Conservation (phyloP, 2,888 invertebrate genomes). For the Mesorhabditis belari region DNA sequence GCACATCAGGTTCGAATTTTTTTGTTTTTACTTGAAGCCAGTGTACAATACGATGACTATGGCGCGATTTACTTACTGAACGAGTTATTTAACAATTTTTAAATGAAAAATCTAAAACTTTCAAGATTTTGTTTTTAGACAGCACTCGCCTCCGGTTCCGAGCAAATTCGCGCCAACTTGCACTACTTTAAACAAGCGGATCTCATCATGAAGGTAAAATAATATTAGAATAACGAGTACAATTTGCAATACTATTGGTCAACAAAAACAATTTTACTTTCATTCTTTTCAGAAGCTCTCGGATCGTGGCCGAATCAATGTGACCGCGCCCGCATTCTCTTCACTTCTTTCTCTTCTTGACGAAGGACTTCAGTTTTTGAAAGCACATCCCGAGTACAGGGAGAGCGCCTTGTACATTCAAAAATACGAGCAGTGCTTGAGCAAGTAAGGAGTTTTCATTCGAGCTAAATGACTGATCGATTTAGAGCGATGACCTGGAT, state of each 20-base stretch:
- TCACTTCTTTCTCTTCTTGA: conserved; percentile 48
- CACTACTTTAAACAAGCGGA: conserved; percentile 51
- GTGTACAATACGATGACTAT: no score
- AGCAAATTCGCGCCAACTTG: conserved; percentile 48
- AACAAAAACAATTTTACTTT: not conserved
- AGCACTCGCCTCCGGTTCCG: conserved; percentile 44
- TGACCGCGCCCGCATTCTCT: conserved; percentile 48
- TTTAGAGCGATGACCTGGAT: conserved; percentile 48
- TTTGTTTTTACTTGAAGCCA: no score
- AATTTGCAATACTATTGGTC: conserved; percentile 5
- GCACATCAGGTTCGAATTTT: conserved; percentile 43
- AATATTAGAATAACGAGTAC: not conserved
- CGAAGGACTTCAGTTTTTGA: conserved; percentile 43
- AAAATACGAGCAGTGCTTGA: conserved; percentile 50
- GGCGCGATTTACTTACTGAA: no score
- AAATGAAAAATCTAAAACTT: no score
- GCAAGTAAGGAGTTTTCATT: conserved; percentile 22
- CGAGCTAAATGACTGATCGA: not conserved
- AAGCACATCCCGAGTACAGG: conserved; percentile 43
- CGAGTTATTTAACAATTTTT: no score
- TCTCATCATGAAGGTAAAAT: conserved; percentile 42
- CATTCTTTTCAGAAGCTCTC: conserved; percentile 33
- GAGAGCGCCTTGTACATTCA: conserved; percentile 37
- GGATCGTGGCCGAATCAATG: conserved; percentile 33
- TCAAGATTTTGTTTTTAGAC: conserved; percentile 14